A percentile compares a stretch with the other conserved stretches of the same genome.
These are phyloP conservation scores for Squalus acanthias DNA, from an alignment of 2,797 vertebrate species.

Conservation along the genomic window DNA sequence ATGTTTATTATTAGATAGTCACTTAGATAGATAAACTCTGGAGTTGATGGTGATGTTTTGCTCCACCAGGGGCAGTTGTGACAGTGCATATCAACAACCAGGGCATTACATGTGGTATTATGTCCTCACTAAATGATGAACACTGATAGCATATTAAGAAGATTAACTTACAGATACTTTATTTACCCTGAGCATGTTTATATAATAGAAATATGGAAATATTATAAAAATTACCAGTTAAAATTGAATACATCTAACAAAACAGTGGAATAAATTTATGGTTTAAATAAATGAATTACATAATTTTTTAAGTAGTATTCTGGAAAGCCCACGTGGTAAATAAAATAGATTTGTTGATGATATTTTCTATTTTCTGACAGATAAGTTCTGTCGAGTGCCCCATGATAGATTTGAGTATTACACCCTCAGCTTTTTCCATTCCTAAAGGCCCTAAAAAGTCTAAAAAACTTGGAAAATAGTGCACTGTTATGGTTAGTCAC, in stretches of 20 bases:
- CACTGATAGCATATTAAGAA: background rate
- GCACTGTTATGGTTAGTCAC: background rate
- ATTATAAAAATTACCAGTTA: background rate
- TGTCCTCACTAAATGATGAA: background rate
- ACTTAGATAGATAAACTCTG: too few relatives aligned
- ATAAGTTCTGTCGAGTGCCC: background rate
- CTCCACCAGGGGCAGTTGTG: background rate
- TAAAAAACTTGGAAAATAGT: background rate
- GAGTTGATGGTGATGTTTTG: background rate
- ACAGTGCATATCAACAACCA: background rate
- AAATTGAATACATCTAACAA: background rate
- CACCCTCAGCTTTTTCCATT: background rate
- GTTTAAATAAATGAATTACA: background rate
- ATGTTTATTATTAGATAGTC: background rate
- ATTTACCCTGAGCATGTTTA: background rate
- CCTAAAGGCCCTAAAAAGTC: background rate
- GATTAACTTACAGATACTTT: background rate
- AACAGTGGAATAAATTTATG: background rate
- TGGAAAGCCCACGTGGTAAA: background rate
- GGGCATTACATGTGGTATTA: background rate
- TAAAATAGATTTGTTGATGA: background rate
- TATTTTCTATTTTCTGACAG: background rate
- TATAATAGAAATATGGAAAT: background rate
- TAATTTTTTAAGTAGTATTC: background rate
- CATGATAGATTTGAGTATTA: background rate